Percentiles rank a stretch among this genome's conserved stretches.
Evolutionary conservation across 2,797 vertebrate genomes (phyloP).

Genomic region (Danionella dracula): DNA sequence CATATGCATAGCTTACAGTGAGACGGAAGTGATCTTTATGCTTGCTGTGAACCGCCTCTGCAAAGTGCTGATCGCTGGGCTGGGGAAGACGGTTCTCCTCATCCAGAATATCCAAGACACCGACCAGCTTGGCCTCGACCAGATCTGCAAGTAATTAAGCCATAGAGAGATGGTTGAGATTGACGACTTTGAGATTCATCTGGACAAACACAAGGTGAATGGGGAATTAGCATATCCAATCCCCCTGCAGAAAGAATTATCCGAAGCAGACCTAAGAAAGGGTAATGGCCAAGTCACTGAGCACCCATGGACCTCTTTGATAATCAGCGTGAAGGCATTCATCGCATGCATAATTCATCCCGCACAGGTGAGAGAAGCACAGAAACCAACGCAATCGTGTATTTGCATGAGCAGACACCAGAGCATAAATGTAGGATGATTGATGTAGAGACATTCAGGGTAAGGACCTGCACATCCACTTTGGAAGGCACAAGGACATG

Average conservation of each 20-base stretch:
- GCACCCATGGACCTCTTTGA: slow-evolving; percentile 17
- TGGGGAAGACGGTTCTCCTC: slow-evolving; percentile 97
- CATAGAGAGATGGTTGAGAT: background rate
- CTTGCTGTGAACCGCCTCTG: slow-evolving; percentile 84
- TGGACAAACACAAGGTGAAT: background rate
- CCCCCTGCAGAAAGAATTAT: slow-evolving; percentile 45
- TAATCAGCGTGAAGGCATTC: slow-evolving; percentile 31
- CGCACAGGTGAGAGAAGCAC: slow-evolving; percentile 55
- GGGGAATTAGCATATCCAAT: slow-evolving; percentile 14
- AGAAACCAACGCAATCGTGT: slow-evolving; percentile 38
- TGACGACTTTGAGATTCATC: background rate
- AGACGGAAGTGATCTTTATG: slow-evolving; percentile 97
- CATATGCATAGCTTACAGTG: slow-evolving; percentile 70
- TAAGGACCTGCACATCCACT: slow-evolving; percentile 58
- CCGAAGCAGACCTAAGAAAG: slow-evolving; percentile 13
- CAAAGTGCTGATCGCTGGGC: slow-evolving; percentile 93
- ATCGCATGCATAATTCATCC: slow-evolving; percentile 65
- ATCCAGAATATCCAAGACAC: slow-evolving; percentile 93
- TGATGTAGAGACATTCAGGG: slow-evolving; percentile 64
- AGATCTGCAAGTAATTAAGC: slow-evolving; percentile 72
- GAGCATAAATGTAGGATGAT: slow-evolving; percentile 63
- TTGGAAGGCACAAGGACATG: slow-evolving; percentile 62
- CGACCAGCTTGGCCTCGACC: slow-evolving; percentile 90
- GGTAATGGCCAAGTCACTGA: slow-evolving; percentile 26
- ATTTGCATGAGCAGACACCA: slow-evolving; percentile 69